A percentile compares a stretch with the other conserved stretches of the same genome.
phyloP scores from a whole-genome alignment of 2,113 vertebrate genomes.

The Elephantulus edwardii region DNA sequence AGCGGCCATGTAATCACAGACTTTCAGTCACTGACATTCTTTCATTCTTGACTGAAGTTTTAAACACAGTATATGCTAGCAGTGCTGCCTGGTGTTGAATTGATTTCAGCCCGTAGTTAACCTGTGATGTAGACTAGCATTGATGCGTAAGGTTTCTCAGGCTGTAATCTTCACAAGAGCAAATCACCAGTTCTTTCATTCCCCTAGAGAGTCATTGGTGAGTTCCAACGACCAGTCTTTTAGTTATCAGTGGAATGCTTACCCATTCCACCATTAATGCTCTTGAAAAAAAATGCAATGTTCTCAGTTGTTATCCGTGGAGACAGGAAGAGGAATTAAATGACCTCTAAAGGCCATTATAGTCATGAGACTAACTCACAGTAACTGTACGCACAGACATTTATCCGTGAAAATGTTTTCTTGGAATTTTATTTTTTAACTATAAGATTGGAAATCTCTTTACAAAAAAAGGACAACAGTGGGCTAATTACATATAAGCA shows the following conservation, averaged over 20 bases:
- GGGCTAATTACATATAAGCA: conserved; percentile 38
- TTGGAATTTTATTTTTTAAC: not conserved
- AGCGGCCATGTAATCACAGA: not conserved
- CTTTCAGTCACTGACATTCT: too few species aligned
- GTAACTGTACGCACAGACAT: not conserved
- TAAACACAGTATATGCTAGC: not conserved
- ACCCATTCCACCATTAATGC: not conserved
- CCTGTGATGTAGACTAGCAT: not conserved
- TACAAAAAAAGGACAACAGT: not conserved
- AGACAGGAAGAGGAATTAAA: not conserved
- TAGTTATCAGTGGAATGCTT: not conserved
- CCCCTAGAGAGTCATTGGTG: not conserved
- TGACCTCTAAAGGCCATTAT: not conserved
- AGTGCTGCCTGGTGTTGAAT: not conserved
- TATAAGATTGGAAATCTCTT: conserved; percentile 30
- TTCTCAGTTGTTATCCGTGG: not conserved
- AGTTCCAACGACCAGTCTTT: not conserved
- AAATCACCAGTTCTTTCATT: too few species aligned
- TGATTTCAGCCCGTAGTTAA: not conserved
- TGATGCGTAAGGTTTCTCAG: not conserved
- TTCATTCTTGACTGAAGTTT: not conserved
- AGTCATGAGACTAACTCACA: not conserved
- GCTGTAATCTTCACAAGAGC: not conserved
- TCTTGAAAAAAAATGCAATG: not conserved
- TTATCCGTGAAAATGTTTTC: not conserved